phyloP scores from a whole-genome alignment of 2,888 invertebrate species.

The Caenorhabditis doughertyi region DNA sequence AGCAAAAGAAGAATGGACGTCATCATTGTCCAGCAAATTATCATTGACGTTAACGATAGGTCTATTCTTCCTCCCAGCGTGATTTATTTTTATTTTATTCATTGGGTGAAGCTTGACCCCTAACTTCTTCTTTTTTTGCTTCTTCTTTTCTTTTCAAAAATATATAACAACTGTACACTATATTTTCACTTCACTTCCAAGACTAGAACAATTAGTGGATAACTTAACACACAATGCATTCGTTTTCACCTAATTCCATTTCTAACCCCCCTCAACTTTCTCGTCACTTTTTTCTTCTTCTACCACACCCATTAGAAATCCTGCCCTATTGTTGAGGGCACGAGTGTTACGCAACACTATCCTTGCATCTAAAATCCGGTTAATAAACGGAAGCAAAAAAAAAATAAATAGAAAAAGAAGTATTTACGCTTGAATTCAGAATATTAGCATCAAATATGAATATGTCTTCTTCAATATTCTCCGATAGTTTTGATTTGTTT shows the following conservation, averaged over 20 bases:
- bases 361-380: slow-evolving; percentile 52
- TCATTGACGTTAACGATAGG: slow-evolving; percentile 29
- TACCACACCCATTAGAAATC: slow-evolving; percentile 61
- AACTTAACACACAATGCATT: slow-evolving; percentile 56
- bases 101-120: slow-evolving; percentile 43
- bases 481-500: slow-evolving; percentile 36
- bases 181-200: slow-evolving; percentile 46
- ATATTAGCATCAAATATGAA: slow-evolving; percentile 58
- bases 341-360: slow-evolving; percentile 62
- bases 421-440: slow-evolving; percentile 63
- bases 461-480: slow-evolving; percentile 15
- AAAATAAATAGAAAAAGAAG: slow-evolving; percentile 9
- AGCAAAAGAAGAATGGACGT: slow-evolving; percentile 17
- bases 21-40: slow-evolving; percentile 37
- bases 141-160: slow-evolving; percentile 1
- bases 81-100: too few species aligned
- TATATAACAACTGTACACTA: slow-evolving; percentile 53
- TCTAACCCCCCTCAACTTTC: slow-evolving; percentile 31
- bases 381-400: slow-evolving; percentile 45
- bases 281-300: slow-evolving; percentile 17
- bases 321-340: slow-evolving; percentile 57
- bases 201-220: slow-evolving; percentile 59
- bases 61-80: slow-evolving; percentile 33
- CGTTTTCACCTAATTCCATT: slow-evolving; percentile 38
- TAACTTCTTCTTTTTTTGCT: not conserved